These are phyloP conservation scores for Leptopilina syphax DNA, from an alignment of 2,888 invertebrate genomes.

Conservation along the genomic window DNA sequence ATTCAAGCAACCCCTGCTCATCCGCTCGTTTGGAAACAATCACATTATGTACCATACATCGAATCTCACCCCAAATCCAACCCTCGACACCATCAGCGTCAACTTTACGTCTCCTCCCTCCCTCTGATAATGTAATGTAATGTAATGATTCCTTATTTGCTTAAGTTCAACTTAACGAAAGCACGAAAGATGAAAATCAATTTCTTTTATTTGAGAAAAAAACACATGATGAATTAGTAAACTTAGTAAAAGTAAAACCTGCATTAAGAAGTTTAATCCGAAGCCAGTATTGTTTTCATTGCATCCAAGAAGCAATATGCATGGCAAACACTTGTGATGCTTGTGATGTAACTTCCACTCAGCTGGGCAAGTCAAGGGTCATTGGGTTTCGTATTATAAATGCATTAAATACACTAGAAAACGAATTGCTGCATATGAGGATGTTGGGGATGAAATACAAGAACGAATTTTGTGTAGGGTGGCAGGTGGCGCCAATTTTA, in stretches of 20 bases:
- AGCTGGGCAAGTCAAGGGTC: slow-evolving; percentile 68
- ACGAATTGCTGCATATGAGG: slow-evolving; percentile 61
- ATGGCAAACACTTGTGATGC: slow-evolving; percentile 22
- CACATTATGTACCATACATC: slow-evolving; percentile 73
- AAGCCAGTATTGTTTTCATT: no score
- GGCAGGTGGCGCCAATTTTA: slow-evolving; percentile 77
- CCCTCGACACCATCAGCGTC: slow-evolving; percentile 46
- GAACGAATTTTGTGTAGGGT: slow-evolving; percentile 63
- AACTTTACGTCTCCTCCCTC: slow-evolving; percentile 47
- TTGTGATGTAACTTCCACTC: slow-evolving; percentile 49
- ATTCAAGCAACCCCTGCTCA: slow-evolving; percentile 59
- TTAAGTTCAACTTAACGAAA: slow-evolving; percentile 55
- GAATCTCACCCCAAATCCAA: slow-evolving; percentile 58
- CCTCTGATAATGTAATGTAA: slow-evolving; percentile 62
- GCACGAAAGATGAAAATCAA: slow-evolving; percentile 30
- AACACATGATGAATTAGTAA: no score
- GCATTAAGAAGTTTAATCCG: no score
- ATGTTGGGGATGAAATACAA: slow-evolving; percentile 50
- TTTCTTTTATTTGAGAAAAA: no score
- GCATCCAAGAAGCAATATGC: no score
- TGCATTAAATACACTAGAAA: slow-evolving; percentile 70
- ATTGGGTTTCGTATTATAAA: slow-evolving; percentile 73
- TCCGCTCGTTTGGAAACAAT: slow-evolving; percentile 75
- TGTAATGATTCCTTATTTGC: slow-evolving; percentile 68
- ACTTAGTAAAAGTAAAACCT: not conserved